Evolutionary conservation across 2,113 vertebrate genomes (phyloP).

Genomic region (Rattus rattus): DNA sequence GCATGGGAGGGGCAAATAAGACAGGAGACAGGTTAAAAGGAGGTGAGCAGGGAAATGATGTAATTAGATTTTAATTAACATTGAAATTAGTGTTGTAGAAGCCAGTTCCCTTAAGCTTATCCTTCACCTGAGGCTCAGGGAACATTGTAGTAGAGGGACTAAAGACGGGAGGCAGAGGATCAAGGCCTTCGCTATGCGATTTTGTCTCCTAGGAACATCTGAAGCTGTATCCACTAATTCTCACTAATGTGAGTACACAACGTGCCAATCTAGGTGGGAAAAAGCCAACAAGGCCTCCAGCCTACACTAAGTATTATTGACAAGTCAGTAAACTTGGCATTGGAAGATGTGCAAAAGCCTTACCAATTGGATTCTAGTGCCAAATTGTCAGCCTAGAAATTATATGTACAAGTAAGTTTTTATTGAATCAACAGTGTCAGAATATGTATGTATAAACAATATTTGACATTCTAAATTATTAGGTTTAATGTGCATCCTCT

Average conservation of each 20-base stretch:
- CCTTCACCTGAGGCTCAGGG: neutral
- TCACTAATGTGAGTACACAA: neutral
- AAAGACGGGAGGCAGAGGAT: neutral
- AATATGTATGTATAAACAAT: neutral
- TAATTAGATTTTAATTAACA: neutral
- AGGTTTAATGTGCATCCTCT: neutral
- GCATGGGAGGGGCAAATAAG: neutral
- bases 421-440: no score
- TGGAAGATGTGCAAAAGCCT: neutral
- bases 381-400: neutral
- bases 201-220: neutral
- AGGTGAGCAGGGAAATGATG: neutral
- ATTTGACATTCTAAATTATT: neutral
- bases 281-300: neutral
- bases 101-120: neutral
- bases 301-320: neutral
- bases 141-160: neutral
- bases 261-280: neutral
- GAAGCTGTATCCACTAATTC: neutral
- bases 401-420: neutral
- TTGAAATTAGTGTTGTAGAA: neutral
- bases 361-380: neutral
- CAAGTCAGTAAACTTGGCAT: neutral
- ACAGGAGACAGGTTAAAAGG: no score
- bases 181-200: neutral